A percentile compares a stretch with the other conserved stretches of the same genome.
phyloP scores from a whole-genome alignment of 2,888 invertebrate species.

The Coelopa pilipes region DNA sequence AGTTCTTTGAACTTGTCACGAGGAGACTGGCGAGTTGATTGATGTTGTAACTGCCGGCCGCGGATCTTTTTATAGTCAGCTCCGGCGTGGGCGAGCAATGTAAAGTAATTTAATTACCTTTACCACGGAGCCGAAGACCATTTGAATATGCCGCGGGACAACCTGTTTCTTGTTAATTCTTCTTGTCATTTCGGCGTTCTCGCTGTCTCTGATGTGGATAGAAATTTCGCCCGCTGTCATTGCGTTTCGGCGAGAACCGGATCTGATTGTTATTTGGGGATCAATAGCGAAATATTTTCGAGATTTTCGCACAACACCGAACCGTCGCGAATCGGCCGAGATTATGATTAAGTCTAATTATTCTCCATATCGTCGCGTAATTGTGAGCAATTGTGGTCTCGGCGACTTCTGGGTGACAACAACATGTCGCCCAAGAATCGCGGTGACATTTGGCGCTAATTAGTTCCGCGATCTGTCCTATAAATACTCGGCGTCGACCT shows the following conservation, averaged over 20 bases:
- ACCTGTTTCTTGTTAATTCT: not conserved
- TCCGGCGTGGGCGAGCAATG: no score
- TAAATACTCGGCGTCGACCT: not conserved
- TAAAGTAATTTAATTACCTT: no score
- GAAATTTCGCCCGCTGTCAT: no score
- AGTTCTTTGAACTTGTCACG: not conserved
- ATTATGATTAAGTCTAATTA: no score
- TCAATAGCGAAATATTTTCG: no score
- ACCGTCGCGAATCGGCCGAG: not conserved
- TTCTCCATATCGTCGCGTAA: no score
- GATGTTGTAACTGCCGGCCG: not conserved
- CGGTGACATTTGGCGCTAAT: no score
- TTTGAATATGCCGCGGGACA: not conserved
- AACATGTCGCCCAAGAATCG: not conserved
- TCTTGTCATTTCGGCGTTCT: not conserved
- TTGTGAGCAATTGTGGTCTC: no score
- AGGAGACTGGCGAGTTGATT: not conserved
- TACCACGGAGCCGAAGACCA: not conserved
- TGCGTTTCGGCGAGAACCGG: no score
- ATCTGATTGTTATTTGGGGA: no score
- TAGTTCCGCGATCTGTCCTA: no score
- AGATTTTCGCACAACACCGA: not conserved
- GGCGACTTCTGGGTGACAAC: not conserved
- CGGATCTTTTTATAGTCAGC: not conserved
- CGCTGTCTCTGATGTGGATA: no score